Evolutionary conservation across 2,113 vertebrate species (phyloP), one percentile per base, ranked within the genome.

Genomic region (Cyanoramphus novaezelandiae): DNA sequence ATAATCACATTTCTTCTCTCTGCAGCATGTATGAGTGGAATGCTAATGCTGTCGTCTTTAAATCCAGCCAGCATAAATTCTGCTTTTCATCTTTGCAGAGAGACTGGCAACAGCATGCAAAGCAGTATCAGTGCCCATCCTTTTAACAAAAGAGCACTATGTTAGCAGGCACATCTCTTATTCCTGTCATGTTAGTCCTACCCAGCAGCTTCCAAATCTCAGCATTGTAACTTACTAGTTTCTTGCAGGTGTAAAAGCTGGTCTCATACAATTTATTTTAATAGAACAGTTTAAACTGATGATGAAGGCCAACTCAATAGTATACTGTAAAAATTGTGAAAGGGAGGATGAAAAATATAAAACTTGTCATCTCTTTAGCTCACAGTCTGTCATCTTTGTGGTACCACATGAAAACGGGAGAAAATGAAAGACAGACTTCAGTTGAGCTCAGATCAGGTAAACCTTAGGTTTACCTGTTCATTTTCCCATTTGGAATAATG

Each of bases 71-170:
- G 80, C 93, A 44, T 91, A 95, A 96, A 80, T 94, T 59, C 92
- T 94, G 76, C 69, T 94, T 86, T 96, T 96, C 93, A 81, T 97
- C 82, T 93, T 92, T 85, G 79, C 83, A 82, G 67, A 91, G 84
- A 83, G 47, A 53, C 86, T 94, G 41, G 88, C 82, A 89, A 59
- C 75, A 92, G 72, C 90, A 88, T 95, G 82, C 91, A 84, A 97
- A 95, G 88, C 94, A 72, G 46, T 88, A 91, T 94, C 49, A 88
- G 43, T 86, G 77, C 71, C 59, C 59, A 74, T 68, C 75, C 72
- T 90, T 90, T 92, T 90, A 95, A 96, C 82, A 91, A 82, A 93
- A 93, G 94, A 93, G 77, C 55, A 74, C 63, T 95, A 3, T 82
- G 72, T 82, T 95, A 69, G 84, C 82, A 92, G 43, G 39, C 46